These are phyloP conservation scores for Bos javanicus DNA, from an alignment of 2,113 vertebrate genomes.

Conservation along the genomic window DNA sequence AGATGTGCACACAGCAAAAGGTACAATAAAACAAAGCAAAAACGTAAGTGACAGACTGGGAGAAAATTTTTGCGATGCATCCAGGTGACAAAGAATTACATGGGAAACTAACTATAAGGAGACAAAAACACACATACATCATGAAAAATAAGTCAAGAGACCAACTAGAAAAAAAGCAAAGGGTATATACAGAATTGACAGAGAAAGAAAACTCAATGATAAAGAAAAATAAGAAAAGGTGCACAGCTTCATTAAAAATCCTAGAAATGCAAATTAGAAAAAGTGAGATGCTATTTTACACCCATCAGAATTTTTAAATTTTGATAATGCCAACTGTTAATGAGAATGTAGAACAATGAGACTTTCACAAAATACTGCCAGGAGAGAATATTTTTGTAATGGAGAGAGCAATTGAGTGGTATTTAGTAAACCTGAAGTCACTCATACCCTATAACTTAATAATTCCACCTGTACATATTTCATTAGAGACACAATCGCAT, in stretches of 20 bases:
- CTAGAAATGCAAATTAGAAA: background rate
- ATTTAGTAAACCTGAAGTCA: background rate
- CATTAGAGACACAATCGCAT: background rate
- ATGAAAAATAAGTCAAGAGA: background rate
- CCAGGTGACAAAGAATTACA: background rate
- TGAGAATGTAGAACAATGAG: background rate
- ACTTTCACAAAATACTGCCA: background rate
- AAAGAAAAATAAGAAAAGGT: background rate
- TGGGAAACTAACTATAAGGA: background rate
- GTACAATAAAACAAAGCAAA: background rate
- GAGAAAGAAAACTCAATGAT: background rate
- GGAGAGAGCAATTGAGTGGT: background rate
- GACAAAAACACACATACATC: background rate
- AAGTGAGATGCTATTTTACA: background rate
- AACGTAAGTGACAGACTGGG: background rate
- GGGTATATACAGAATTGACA: background rate
- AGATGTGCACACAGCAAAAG: background rate
- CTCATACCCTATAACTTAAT: background rate
- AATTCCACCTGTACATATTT: background rate
- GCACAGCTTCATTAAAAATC: too few species aligned
- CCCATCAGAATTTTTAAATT: background rate
- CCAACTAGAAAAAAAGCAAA: background rate
- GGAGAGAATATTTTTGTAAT: background rate
- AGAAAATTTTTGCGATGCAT: background rate
- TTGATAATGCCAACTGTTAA: background rate